Evolutionary conservation across 2,113 vertebrate genomes (phyloP), one percentile per base, ranked within the genome.

Genomic region (Oreochromis aureus): DNA sequence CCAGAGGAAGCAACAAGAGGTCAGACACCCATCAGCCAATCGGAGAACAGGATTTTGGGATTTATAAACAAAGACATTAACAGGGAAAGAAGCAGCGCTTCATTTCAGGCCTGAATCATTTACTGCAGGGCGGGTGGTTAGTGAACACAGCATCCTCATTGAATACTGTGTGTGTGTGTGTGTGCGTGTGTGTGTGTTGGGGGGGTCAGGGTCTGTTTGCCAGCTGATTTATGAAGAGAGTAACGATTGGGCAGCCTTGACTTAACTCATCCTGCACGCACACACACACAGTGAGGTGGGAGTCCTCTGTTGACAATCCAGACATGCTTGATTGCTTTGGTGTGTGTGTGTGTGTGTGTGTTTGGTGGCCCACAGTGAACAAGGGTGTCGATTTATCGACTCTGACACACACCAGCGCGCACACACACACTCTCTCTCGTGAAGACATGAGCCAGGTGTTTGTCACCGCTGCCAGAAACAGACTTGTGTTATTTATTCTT

Each of bases 321-420:
- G 89, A 91, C 89, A 85, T 87, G 84, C 89, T 86, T 85, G 81
- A 86, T 86, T 81, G 91, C 78, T 54, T 86, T 55, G 2, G 82
- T 81, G 69, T 87, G 90, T 80, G 6, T 86, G 85, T 58, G 85
- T 58, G 48, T 18, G 16, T 56, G 69, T 88, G 85, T 48, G 24
- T 79, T 30, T 22, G 69, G 91, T 94, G 96, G 94, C 93, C 96
- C 91, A 95, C 95, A 91, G 97, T 96, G 96, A 96, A 94, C 58
- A 76, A 76, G 92, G 88, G 84, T 88, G 96, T 97, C 96, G 90
- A 97, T 98, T 96, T 97, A 98, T 98, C 96, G 98, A 98, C 97
- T 96, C 95, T 95, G 96, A 97, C 96, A 96, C 97, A 95, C 95
- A 96, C 96, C 78, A 95, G 96, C 95, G 94, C 94, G 90, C 96